A percentile compares a stretch with the other conserved stretches of the same genome.
phyloP scores from a whole-genome alignment of 2,113 vertebrate species.

The Lamprologus callipterus region DNA sequence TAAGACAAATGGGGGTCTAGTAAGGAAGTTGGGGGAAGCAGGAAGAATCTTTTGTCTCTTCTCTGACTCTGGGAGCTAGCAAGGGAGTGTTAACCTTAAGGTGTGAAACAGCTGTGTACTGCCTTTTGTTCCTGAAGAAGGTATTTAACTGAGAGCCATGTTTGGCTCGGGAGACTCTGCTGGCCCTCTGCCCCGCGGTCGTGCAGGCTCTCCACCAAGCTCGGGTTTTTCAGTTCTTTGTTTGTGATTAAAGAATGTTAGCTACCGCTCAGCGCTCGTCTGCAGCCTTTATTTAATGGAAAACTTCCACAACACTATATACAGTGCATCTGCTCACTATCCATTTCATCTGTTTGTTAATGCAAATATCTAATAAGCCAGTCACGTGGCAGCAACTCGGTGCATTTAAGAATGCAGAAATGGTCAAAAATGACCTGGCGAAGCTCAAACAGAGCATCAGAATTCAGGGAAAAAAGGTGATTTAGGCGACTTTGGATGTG shows the following conservation, averaged over 20 bases:
- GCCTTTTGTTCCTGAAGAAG: not conserved
- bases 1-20: not conserved
- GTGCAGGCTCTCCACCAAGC: not conserved
- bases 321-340: fast-evolving
- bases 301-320: not conserved
- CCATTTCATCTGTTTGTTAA: not conserved
- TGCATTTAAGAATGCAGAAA: not conserved
- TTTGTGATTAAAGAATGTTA: not conserved
- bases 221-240: not conserved
- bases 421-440: not conserved
- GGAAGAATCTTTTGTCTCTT: not conserved
- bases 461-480: not conserved
- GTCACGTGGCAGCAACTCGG: not conserved
- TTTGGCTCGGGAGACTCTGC: not conserved
- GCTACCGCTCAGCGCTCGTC: fast-evolving
- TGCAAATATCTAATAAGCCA: not conserved
- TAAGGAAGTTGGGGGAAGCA: not conserved
- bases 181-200: not conserved
- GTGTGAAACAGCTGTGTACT: not conserved
- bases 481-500: not conserved
- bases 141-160: not conserved
- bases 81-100: not conserved
- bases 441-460: not conserved
- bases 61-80: fast-evolving
- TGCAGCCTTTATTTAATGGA: not conserved